These are phyloP conservation scores for Amphipyra berbera DNA, from an alignment of 2,888 invertebrate genomes.

Conservation along the genomic window DNA sequence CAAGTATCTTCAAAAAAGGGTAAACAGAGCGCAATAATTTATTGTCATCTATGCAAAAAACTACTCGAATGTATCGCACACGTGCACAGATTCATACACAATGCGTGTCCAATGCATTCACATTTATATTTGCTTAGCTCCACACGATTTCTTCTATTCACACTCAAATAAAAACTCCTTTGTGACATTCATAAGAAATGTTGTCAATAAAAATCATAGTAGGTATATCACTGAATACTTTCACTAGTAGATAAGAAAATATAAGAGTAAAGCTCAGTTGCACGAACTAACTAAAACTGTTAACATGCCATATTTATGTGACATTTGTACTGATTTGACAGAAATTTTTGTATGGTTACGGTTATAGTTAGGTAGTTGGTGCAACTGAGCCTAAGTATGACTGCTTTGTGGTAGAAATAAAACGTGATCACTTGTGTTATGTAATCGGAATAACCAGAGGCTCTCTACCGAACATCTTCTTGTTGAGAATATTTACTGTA, in stretches of 20 bases:
- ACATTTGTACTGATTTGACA: no score
- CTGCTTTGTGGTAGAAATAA: slow-evolving; percentile 12
- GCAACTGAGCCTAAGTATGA: no score
- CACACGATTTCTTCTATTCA: slow-evolving; percentile 60
- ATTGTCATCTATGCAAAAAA: slow-evolving; percentile 70
- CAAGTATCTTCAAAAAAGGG: slow-evolving; percentile 61
- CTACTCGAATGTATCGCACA: slow-evolving; percentile 70
- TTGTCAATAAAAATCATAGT: slow-evolving; percentile 33
- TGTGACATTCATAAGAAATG: slow-evolving; percentile 39
- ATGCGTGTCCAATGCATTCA: slow-evolving; percentile 77
- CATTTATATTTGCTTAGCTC: slow-evolving; percentile 74
- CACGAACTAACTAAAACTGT: no score
- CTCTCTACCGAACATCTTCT: slow-evolving; percentile 3
- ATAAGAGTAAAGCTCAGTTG: no score
- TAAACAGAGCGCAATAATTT: slow-evolving; percentile 78
- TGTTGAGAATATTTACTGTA: neutral
- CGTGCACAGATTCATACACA: slow-evolving; percentile 77
- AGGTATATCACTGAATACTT: slow-evolving; percentile 27
- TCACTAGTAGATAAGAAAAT: slow-evolving; percentile 20
- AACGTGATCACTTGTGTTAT: slow-evolving; percentile 8
- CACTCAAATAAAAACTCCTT: slow-evolving; percentile 65
- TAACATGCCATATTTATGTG: no score
- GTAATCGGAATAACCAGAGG: slow-evolving; percentile 5
- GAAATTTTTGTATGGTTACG: no score
- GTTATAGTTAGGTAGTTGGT: no score